Evolutionary conservation across 2,888 invertebrate species (phyloP), one percentile per base, ranked within the genome.

Genomic region (Crossocerus cetratus): DNA sequence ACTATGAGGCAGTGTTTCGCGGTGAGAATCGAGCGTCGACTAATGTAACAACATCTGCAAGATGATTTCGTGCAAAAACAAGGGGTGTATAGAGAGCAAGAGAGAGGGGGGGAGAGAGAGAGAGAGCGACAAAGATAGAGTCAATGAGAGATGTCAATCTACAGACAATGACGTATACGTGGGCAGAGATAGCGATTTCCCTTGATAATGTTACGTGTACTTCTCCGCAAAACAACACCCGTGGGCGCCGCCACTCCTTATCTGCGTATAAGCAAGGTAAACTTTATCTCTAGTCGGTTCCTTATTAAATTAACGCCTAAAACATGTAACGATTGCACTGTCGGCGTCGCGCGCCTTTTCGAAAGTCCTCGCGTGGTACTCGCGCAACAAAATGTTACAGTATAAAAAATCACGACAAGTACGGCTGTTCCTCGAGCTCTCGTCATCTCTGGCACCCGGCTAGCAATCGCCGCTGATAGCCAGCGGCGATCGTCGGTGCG

Each of bases 341-440:
- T 69, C 63, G 69, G 63, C 65, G 65, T 75, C 66, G 68, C 66
- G 32, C 32, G 32, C 32, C 32, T 11, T 11, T 32, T 32, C 8
- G 61, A 79, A 77, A 77, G 77, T 73, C 63, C 69, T 65, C 68
- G 32, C 32, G 32, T 32, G 11, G 72, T 72, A 64, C 76, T 71
- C 73, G 70, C 75, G 77, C 71, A 75, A 80, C 75, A 66, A 78
- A 76, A 80, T 77, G 70, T 77, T 74, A 75, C 69, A 71, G 72
- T 80, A 77, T 72, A 80, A 80, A 80, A 80, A 78, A 77, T 72
- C 75, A 59, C 69, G 76, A 77, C 75, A 76, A 80, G 66, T 77
- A 75, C 69, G 71, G 76, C 72, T 69, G n/a, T 14, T 43, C 69
- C 65, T 74, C 66, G 73, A 73, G 62, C 32, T 32, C 32, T 32